Base-by-base conservation (phyloP, 1,140 invertebrate species). In the Cheumatopsyche charites region DNA sequence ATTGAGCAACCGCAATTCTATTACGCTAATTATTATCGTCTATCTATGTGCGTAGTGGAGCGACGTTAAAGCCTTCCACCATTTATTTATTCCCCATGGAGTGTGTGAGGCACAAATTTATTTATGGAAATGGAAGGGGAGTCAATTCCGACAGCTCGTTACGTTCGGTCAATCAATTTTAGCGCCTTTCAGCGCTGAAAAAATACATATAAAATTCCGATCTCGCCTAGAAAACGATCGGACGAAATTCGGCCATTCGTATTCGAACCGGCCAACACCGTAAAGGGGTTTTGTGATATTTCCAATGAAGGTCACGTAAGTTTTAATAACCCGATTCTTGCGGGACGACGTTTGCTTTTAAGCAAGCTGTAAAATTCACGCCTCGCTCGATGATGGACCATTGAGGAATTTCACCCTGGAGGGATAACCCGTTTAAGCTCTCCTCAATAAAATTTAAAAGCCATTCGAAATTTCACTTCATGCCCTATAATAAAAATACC, bases 351-450 rank as follows among this genome's bases (percentile, higher is more conserved):
- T 71, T 71, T 71, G 58, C 70, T 71, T 62, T 71, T 71, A 71
- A 71, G 62, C 70, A 71, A 67, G 70, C 47, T 62, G 62, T 71
- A 71, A 71, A 71, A 62, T 71, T 71, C 62, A 65, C 70, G 70
- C 70, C 62, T 71, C 62, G 62, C 70, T 15, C 43, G 62, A 49
- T 71, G 70, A 71, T 71, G 43, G 42, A 42, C 61, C 62, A 71
- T 71, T 47, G 63, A 26, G 12, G 43, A 49, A 49, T 47, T 47
- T 49, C 62, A n/a, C 19, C 29, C 41, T 15, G 3, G 29, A 21
- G 36, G 29, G 26, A 63, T 67, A 42, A 47, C 63, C 63, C 63
- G 43, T 67, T 67, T 67, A 26, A 12, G 19, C 63, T 26, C 11
- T 47, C 43, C 43, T 25, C n/a, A 13, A 19, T 67, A 15, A 67